These are phyloP conservation scores for Lomographa bimaculata DNA, from an alignment of 2,888 invertebrate genomes.

Conservation along the genomic window DNA sequence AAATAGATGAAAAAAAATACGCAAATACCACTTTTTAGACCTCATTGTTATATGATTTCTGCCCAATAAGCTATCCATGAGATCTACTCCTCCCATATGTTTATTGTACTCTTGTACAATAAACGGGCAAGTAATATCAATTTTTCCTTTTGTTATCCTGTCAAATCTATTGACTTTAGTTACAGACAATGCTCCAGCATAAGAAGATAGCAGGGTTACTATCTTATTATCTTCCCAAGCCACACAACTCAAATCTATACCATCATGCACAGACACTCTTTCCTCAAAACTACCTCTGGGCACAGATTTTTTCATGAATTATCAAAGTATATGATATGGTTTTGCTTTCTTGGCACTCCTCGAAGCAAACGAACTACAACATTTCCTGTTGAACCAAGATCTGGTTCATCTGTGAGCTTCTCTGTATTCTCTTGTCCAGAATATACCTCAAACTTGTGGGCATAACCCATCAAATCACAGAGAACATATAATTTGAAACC, in stretches of 20 bases:
- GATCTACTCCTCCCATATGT: slow-evolving; percentile 53
- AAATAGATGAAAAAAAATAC: slow-evolving; percentile 47
- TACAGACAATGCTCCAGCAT: slow-evolving; percentile 45
- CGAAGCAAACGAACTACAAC: slow-evolving; percentile 38
- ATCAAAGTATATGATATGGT: slow-evolving; percentile 43
- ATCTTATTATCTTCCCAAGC: slow-evolving; percentile 51
- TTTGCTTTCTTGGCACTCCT: slow-evolving; percentile 38
- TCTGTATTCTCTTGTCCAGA: slow-evolving; percentile 48
- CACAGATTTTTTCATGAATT: slow-evolving; percentile 49
- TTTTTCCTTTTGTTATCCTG: slow-evolving; percentile 41
- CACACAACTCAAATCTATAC: slow-evolving; percentile 43
- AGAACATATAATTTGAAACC: slow-evolving; percentile 41
- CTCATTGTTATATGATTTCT: slow-evolving; percentile 43
- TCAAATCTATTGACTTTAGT: slow-evolving; percentile 44
- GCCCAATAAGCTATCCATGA: too few species aligned
- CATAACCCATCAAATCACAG: slow-evolving; percentile 33
- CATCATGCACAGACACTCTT: slow-evolving; percentile 44
- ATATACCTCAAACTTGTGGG: slow-evolving; percentile 35
- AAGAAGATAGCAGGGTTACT: slow-evolving; percentile 44
- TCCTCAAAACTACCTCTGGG: slow-evolving; percentile 49
- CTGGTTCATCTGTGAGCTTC: slow-evolving; percentile 38
- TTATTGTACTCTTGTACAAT: slow-evolving; percentile 49
- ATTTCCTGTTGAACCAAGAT: slow-evolving; percentile 37
- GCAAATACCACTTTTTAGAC: slow-evolving; percentile 51
- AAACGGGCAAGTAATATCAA: slow-evolving; percentile 47